Percentiles rank a stretch among this genome's conserved stretches.
These are phyloP conservation scores for Gnathonemus longibarbis DNA, from an alignment of 2,113 vertebrate species.

Conservation along the genomic window DNA sequence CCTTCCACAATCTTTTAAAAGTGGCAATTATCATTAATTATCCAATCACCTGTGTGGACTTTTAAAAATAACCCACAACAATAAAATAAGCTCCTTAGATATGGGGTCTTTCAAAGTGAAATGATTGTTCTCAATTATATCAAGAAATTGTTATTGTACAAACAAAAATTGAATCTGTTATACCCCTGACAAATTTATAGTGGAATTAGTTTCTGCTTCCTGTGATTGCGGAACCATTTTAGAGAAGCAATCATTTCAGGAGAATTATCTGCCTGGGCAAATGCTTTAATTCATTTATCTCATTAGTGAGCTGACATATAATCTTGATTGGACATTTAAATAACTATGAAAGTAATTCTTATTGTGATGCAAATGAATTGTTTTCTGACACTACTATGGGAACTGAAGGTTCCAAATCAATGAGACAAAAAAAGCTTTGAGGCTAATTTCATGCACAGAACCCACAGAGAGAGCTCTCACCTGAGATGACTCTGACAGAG, in stretches of 20 bases:
- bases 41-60: slow-evolving; percentile 30
- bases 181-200: neutral
- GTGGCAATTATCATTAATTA: slow-evolving; percentile 22
- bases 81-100: neutral
- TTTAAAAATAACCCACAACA: neutral
- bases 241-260: neutral
- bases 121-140: neutral
- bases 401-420: neutral
- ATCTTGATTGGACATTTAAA: neutral
- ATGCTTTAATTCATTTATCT: neutral
- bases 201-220: neutral
- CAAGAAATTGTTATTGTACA: neutral
- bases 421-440: neutral
- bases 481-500: slow-evolving; percentile 75
- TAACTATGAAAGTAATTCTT: neutral
- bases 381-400: neutral
- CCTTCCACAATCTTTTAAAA: slow-evolving; percentile 14
- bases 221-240: neutral
- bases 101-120: neutral
- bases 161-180: neutral
- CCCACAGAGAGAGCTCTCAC: slow-evolving; percentile 47
- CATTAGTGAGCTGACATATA: neutral
- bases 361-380: neutral
- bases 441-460: neutral
- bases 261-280: neutral